Conservation (phyloP, 2,113 vertebrate species). For the Aptenodytes forsteri region DNA sequence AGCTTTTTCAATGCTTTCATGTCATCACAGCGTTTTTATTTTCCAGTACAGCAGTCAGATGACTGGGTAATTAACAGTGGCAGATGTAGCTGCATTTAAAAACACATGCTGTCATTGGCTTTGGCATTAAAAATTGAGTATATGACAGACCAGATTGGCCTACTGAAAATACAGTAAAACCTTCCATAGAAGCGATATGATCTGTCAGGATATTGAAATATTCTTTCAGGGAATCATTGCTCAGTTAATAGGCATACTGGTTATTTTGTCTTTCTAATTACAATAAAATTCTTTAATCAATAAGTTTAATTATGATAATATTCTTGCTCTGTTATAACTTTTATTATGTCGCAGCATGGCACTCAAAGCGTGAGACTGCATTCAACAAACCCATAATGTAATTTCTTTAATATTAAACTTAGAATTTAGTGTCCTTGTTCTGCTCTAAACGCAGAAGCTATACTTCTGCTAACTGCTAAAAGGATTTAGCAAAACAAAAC, state of each 20-base stretch:
- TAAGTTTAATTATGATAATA: not conserved
- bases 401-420: not conserved
- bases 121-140: constrained; percentile 41
- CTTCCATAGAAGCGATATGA: not conserved
- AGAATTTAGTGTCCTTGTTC: not conserved
- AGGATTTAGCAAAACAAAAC: not conserved
- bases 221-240: not conserved
- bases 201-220: constrained; percentile 10
- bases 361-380: not conserved
- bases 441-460: not conserved
- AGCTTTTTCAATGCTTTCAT: not conserved
- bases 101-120: not conserved
- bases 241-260: not conserved
- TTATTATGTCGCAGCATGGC: not conserved
- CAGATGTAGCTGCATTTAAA: constrained; percentile 54
- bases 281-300: not conserved
- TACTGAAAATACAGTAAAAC: constrained; percentile 17
- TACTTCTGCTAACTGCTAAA: not conserved
- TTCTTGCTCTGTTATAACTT: not conserved
- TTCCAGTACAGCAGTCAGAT: not conserved
- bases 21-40: not conserved
- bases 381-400: not conserved
- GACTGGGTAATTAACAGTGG: constrained; percentile 21
- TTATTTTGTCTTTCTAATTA: not conserved
- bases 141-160: constrained; percentile 24